Percentiles rank a stretch among this genome's conserved stretches.
Evolutionary conservation across 2,797 vertebrate species (phyloP).

Genomic region (Eupleurogrammus muticus): DNA sequence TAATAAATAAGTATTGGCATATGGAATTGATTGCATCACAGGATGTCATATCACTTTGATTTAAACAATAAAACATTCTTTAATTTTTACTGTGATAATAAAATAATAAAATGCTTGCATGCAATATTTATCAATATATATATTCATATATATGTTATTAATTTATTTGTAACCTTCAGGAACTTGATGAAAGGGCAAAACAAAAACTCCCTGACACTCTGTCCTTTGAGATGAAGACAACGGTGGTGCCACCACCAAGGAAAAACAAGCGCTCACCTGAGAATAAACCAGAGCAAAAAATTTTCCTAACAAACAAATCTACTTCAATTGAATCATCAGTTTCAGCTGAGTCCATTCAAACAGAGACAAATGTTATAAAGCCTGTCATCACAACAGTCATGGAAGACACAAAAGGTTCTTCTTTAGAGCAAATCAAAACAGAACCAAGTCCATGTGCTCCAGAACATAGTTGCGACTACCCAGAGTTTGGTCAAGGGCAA

Average conservation of each 20-base stretch:
- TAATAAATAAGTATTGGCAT: constrained; percentile 9
- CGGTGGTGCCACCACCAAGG: constrained; percentile 55
- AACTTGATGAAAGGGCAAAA: constrained; percentile 63
- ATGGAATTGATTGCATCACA: not conserved
- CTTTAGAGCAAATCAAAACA: constrained; percentile 3
- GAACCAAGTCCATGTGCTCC: constrained; percentile 11
- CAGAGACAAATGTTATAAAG: constrained; percentile 4
- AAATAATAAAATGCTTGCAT: too few relatives aligned
- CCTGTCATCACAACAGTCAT: not conserved
- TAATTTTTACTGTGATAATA: too few relatives aligned
- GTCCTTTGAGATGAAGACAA: constrained; percentile 30
- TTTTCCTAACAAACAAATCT: constrained; percentile 18
- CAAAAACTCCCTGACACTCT: constrained; percentile 35
- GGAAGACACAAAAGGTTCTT: not conserved
- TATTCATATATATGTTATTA: not conserved
- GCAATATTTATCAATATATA: too few relatives aligned
- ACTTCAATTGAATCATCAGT: constrained; percentile 5
- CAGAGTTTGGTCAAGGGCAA: constrained; percentile 1
- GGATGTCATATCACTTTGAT: not conserved
- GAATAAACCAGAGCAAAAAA: constrained; percentile 33
- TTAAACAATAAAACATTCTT: not conserved
- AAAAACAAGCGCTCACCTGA: constrained; percentile 61
- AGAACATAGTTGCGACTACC: not conserved
- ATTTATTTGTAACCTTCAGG: constrained; percentile 49
- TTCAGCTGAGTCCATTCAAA: constrained; percentile 15